These are phyloP conservation scores for Lepidocolaptes lacrymiger DNA, from an alignment of 2,797 vertebrate genomes.

Conservation along the genomic window DNA sequence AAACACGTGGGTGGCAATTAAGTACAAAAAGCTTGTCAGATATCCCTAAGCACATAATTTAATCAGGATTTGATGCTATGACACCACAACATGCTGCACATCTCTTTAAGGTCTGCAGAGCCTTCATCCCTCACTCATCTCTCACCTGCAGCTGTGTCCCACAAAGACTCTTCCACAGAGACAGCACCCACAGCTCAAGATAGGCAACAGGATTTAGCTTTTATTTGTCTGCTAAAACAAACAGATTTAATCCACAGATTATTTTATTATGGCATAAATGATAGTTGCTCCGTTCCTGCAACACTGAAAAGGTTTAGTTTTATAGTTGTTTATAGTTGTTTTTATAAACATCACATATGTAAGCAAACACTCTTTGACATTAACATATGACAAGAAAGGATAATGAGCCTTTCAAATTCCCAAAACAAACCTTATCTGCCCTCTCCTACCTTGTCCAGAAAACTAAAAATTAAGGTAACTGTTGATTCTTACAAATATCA, in stretches of 20 bases:
- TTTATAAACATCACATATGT: not conserved
- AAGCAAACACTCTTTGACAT: not conserved
- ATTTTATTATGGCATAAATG: not conserved
- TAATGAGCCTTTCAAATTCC: not conserved
- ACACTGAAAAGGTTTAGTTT: not conserved
- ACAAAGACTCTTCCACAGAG: not conserved
- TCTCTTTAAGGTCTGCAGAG: not conserved
- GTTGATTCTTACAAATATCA: not conserved
- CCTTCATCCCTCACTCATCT: not conserved
- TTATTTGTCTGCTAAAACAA: conserved; percentile 2
- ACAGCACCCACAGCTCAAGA: not conserved
- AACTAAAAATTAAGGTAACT: not conserved
- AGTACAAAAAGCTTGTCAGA: conserved; percentile 27
- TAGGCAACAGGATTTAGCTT: not conserved
- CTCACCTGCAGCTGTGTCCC: not conserved
- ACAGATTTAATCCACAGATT: not conserved
- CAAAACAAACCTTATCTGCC: not conserved
- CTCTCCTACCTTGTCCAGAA: not conserved
- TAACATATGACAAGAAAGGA: not conserved
- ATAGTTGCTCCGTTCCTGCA: not conserved
- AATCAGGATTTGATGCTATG: conserved; percentile 33
- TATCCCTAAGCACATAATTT: conserved; percentile 29
- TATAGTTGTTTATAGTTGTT: not conserved
- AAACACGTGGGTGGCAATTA: conserved; percentile 8
- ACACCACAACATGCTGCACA: not conserved